Base-by-base conservation (phyloP, 2,888 invertebrate genomes). In the Drosophila gaucha region DNA sequence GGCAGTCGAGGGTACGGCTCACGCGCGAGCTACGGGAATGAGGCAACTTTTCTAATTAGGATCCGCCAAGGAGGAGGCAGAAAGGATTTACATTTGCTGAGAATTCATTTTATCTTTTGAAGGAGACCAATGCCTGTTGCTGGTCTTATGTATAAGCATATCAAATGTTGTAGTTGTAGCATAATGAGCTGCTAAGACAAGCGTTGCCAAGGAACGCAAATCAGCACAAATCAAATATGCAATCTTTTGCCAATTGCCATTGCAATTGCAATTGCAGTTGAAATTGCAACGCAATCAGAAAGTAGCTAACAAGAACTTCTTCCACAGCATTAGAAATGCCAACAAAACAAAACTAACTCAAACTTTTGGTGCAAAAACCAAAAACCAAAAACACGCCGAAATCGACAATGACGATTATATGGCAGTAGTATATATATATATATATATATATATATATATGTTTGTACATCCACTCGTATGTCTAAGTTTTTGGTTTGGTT, bases 31-130 rank as follows among this genome's bases (percentile, higher is more conserved):
- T 41, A 47, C 72, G 51, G 63, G 55, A 65, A 72, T 66, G 68
- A 43, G 64, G 49, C 52, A 86, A 84, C 84, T 83, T 84, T 80
- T 86, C 76, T 83, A 85, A 85, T 85, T 86, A 85, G 71, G 67
- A 55, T 68, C 71, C 67, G 52, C 43, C 63, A 38, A 50, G 26
- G 33, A 49, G 56, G 14, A 41, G 30, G 14, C 47, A 33, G 6
- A 18, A 47, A 20, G 39, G 18, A 38, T 28, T 64, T 33, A 44
- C 31, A 58, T 51, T 43, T 46, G 49, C 30, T 26, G 20, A 35
- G 36, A 44, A 54, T 35, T 56, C 41, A 58, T 33, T 41, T 67
- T 41, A 35, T 12, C 36, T 16, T 14, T 9, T 3, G 24, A 30
- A 12, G 22, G 20, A 28, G 22, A 12, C 16, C 20, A 31, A n/a